A percentile compares a stretch with the other conserved stretches of the same genome.
These are phyloP conservation scores for Parnassius apollo DNA, from an alignment of 2,888 invertebrate species.

Conservation along the genomic window DNA sequence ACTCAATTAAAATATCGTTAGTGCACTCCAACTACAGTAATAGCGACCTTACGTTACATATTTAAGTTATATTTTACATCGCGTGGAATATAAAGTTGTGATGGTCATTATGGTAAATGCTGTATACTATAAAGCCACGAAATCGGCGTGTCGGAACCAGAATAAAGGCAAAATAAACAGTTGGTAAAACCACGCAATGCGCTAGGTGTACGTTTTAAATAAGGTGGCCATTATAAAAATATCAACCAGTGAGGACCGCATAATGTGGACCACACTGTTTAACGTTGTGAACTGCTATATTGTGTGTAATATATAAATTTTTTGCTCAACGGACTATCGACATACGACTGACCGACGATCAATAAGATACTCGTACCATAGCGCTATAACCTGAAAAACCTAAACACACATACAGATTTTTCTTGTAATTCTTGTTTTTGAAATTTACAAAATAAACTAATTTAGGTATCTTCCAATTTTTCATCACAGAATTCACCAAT, in stretches of 20 bases:
- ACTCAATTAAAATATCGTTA: constrained; percentile 82
- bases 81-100: constrained; percentile 56
- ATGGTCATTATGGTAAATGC: constrained; percentile 78
- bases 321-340: too few relatives aligned
- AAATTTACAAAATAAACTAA: too few relatives aligned
- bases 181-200: constrained; percentile 59
- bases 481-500: too few relatives aligned
- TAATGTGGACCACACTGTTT: constrained; percentile 24
- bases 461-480: too few relatives aligned
- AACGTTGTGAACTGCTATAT: constrained; percentile 15
- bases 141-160: constrained; percentile 77
- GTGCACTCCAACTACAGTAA: constrained; percentile 56
- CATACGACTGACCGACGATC: too few relatives aligned
- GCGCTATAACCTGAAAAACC: too few relatives aligned
- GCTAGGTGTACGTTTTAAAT: constrained; percentile 50
- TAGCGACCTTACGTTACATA: constrained; percentile 49
- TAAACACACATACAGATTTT: too few relatives aligned
- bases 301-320: not conserved
- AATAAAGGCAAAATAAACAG: constrained; percentile 79
- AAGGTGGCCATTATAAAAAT: constrained; percentile 63
- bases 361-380: too few relatives aligned
- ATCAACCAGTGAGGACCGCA: constrained; percentile 38
- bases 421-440: too few relatives aligned
- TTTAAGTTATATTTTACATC: constrained; percentile 50
- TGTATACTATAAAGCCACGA: constrained; percentile 77